These are phyloP conservation scores for Drosophila nigritarsus DNA, from an alignment of 2,888 invertebrate genomes.

Conservation along the genomic window DNA sequence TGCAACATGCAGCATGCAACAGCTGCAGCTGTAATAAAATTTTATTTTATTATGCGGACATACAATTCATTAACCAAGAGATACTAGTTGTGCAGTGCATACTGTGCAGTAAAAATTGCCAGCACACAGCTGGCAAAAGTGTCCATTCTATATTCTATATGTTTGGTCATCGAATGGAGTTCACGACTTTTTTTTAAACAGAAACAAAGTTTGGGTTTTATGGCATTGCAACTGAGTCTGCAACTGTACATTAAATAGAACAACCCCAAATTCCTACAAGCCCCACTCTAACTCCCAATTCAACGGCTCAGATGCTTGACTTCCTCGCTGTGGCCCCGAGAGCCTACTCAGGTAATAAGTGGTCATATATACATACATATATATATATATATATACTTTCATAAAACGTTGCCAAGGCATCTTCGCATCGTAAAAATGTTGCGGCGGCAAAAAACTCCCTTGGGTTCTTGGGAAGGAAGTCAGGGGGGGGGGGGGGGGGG, in stretches of 20 bases:
- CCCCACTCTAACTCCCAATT: slow-evolving; percentile 1
- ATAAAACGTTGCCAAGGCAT: slow-evolving; percentile 27
- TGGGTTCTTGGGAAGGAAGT: slow-evolving; percentile 56
- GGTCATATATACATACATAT: slow-evolving; percentile 16
- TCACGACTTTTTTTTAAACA: slow-evolving; percentile 5
- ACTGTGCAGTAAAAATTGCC: slow-evolving; percentile 25
- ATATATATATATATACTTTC: background rate
- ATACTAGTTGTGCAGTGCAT: background rate
- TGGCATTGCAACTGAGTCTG: slow-evolving; percentile 6
- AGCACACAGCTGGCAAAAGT: slow-evolving; percentile 40
- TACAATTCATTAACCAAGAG: slow-evolving; percentile 55
- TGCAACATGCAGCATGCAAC: slow-evolving; percentile 77
- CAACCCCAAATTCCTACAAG: slow-evolving; percentile 5
- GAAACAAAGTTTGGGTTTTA: slow-evolving; percentile 28
- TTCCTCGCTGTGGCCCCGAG: slow-evolving; percentile 19
- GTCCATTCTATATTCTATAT: slow-evolving; percentile 29
- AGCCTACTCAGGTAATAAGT: slow-evolving; percentile 64
- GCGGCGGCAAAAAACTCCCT: slow-evolving; percentile 56
- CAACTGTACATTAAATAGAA: slow-evolving; percentile 5
- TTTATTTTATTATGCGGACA: slow-evolving; percentile 73
- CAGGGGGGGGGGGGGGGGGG: slow-evolving; percentile 11
- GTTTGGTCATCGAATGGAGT: slow-evolving; percentile 33
- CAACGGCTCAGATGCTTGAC: slow-evolving; percentile 4
- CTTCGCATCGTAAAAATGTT: slow-evolving; percentile 60
- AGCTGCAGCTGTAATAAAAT: slow-evolving; percentile 75